phyloP scores from a whole-genome alignment of 2,113 vertebrate genomes.

The Vulpes ferrilata region DNA sequence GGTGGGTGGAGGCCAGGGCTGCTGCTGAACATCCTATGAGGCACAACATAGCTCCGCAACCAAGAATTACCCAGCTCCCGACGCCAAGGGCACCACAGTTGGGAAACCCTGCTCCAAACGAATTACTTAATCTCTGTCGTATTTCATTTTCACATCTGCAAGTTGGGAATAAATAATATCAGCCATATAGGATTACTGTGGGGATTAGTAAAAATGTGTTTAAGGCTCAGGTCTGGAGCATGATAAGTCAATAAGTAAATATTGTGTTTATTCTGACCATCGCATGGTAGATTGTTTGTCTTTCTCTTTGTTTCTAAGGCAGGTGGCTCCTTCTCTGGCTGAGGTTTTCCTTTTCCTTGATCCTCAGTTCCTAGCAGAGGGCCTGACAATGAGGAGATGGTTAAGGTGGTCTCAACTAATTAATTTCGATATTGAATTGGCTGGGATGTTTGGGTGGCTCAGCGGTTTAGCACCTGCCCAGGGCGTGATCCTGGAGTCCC shows the following conservation, averaged over 20 bases:
- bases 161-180: not conserved
- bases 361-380: not conserved
- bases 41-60: not conserved
- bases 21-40: rapidly evolving
- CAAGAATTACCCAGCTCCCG: no score
- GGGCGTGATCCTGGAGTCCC: no score
- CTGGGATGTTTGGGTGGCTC: no score
- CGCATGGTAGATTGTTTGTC: no score
- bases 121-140: not conserved
- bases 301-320: not conserved
- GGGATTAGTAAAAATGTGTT: not conserved
- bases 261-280: not conserved
- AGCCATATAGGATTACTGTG: not conserved
- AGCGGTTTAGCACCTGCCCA: no score
- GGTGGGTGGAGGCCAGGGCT: no score
- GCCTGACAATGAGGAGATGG: not conserved
- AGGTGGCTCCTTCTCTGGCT: not conserved
- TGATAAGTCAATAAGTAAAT: not conserved
- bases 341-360: not conserved
- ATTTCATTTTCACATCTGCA: not conserved
- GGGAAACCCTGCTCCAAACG: not conserved
- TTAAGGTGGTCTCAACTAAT: not conserved
- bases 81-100: rapidly evolving
- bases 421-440: not conserved
- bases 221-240: not conserved